Evolutionary conservation across 2,113 vertebrate species (phyloP), one percentile per base, ranked within the genome.

Genomic region (Gopherus flavomarginatus): DNA sequence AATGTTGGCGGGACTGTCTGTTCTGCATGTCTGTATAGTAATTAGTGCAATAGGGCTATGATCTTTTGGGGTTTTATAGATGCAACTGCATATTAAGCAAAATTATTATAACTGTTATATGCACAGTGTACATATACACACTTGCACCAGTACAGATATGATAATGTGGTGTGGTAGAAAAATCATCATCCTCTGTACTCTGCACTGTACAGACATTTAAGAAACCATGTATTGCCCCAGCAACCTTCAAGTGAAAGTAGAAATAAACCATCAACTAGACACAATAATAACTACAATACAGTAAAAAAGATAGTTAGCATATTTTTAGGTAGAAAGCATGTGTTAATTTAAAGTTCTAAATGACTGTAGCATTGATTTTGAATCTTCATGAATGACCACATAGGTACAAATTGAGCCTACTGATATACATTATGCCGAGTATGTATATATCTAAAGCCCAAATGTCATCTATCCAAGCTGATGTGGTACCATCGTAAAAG

Each of bases 131-230:
- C 3, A 65, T 2, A n/a, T 11, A 54, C 0, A 2, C 1, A 56
- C 53, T 62, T 85, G 56, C 35, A 50, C 4, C 1, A 0, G 0
- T 2, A 6, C 26, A 22, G 38, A 26, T 78, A 47, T 47, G 42
- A 44, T 78, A 4, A 78, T 24, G 22, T 16, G 4, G 3, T 44
- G 5, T 6, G 24, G 72, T 77, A 44, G 75, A 29, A 78, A 78
- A 3, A 69, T 82, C 31, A 92, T 13, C 44, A 77, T 42, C 12
- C 14, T 52, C 87, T 92, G 81, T 75, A 3, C 6, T 69, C n/a
- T 80, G 81, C 78, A 57, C 0, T 59, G 3, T 47, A 78, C 5
- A 78, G 7, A 47, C 42, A 78, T 78, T 47, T 47, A 78, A 44
- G 26, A 27, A 78, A 47, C 11, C 35, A 44, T 72, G 92, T 11